Conservation (phyloP, 2,888 invertebrate genomes). For the Xestia rhomboidea region DNA sequence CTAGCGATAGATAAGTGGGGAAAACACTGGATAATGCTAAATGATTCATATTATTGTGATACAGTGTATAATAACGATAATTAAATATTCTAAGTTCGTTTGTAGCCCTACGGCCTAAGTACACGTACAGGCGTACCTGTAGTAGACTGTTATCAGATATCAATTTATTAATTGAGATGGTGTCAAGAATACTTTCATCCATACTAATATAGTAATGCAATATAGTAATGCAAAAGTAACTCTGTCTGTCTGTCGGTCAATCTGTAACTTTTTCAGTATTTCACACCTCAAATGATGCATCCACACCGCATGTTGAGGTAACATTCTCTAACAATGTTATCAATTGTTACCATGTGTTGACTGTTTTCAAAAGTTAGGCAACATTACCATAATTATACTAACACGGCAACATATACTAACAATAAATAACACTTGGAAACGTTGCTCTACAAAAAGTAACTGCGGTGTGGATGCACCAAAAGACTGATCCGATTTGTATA, state of each 20-base stretch:
- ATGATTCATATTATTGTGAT: constrained; percentile 22
- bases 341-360: too few species aligned
- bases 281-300: not conserved
- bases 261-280: not conserved
- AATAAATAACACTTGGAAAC: too few species aligned
- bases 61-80: not conserved
- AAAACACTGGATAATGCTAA: constrained; percentile 6
- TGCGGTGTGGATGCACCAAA: too few species aligned
- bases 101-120: not conserved
- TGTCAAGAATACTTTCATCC: not conserved
- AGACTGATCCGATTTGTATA: not conserved
- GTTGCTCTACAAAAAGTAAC: too few species aligned
- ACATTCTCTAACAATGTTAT: too few species aligned
- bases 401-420: too few species aligned
- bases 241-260: not conserved
- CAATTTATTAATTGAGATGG: not conserved
- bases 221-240: not conserved
- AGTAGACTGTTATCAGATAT: constrained; percentile 9
- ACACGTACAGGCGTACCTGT: too few species aligned
- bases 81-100: not conserved
- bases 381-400: too few species aligned
- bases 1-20: constrained; percentile 3
- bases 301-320: too few species aligned
- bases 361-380: too few species aligned
- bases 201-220: not conserved